Base-by-base conservation (phyloP, 2,888 invertebrate genomes). In the Oeneis ivallda region DNA sequence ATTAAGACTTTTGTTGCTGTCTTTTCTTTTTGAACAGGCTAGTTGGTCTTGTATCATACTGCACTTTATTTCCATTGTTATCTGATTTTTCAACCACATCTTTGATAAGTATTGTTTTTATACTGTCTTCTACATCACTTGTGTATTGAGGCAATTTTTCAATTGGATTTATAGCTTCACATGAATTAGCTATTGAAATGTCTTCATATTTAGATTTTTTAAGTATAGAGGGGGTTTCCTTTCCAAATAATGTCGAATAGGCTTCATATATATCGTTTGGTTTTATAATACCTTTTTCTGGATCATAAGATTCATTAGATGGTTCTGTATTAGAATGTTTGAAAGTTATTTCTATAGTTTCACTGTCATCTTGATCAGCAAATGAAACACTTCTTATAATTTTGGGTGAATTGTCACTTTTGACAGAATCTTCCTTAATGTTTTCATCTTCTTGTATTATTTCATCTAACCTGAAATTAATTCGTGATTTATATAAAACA, bases 231-330 rank as follows among this genome's bases (percentile, higher is more conserved):
- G 76, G 81, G 39, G 81, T 81, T 75, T 79, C 80, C 72, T 69
- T 75, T 47, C 69, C 71, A 74, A 86, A 85, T 8, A 78, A 72
- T 66, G 79, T 70, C 19, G 84, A 71, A 71, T 80, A 81, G 37
- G 80, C 83, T 74, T 76, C 72, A 79, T 92, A 92, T 58, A 92
- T 75, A 76, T 92, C 92, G 78, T 87, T 88, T 49, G 92, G 92
- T 72, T 87, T 92, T 37, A 70, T 71, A 54, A 92, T 84, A 37
- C 87, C 89, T 66, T 76, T 78, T 7, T 76, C 71, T 65, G 79
- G 72, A 72, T 84, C 72, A 74, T 84, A 89, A 13, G 75, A 72
- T 63, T 79, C 72, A 45, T 52, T 74, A 47, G 68, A 71, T 54
- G 85, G 77, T 64, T 79, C 75, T 50, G 75, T 67, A 47, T 83